A percentile compares a stretch with the other conserved stretches of the same genome.
Conservation (phyloP, 2,113 vertebrate species). For the Misgurnus anguillicaudatus region DNA sequence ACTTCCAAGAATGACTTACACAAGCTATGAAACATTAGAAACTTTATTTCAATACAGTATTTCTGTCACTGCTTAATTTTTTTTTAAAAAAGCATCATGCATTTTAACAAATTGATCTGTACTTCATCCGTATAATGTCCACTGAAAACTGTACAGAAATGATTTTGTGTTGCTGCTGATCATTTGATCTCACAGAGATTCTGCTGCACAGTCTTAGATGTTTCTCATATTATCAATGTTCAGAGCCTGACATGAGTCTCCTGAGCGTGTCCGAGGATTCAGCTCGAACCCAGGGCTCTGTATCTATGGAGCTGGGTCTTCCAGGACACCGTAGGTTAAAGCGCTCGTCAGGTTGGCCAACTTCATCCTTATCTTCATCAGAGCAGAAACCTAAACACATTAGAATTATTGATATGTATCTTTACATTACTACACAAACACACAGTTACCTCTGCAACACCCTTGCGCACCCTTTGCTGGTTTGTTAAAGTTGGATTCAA, state of each 20-base stretch:
- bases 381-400: constrained; percentile 1
- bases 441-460: background rate
- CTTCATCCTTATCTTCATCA: constrained; percentile 16
- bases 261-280: constrained; percentile 76
- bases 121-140: background rate
- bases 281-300: constrained; percentile 79
- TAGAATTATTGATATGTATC: background rate
- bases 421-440: background rate
- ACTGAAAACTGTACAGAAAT: background rate
- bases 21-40: no score
- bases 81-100: no score
- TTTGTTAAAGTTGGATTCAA: no score
- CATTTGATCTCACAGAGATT: background rate
- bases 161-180: background rate
- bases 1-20: no score
- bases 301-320: constrained; percentile 63
- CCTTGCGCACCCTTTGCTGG: no score
- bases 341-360: background rate
- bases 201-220: background rate
- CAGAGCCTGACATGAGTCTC: constrained; percentile 57
- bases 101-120: no score
- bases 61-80: no score
- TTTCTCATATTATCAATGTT: background rate
- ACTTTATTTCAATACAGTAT: no score
- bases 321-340: constrained; percentile 47